phyloP scores from a whole-genome alignment of 2,113 vertebrate genomes.

The Toxotes jaculatrix region DNA sequence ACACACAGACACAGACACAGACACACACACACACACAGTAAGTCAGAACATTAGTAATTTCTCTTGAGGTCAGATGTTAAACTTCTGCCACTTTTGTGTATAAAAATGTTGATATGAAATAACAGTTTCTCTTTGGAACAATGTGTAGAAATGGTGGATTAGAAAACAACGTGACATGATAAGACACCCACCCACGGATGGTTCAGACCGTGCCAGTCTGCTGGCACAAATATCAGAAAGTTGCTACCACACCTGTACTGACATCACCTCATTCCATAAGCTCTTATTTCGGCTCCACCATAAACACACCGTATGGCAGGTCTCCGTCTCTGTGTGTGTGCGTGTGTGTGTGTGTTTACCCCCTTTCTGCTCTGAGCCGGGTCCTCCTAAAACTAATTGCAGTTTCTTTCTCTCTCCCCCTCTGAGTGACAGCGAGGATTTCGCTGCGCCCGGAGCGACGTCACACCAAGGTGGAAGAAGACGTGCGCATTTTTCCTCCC shows the following conservation, averaged over 20 bases:
- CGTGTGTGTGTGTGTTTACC: slow-evolving; percentile 44
- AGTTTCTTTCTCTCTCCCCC: slow-evolving; percentile 44
- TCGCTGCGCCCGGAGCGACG: slow-evolving; percentile 82
- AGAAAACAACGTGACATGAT: slow-evolving; percentile 1
- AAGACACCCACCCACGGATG: slow-evolving; percentile 11
- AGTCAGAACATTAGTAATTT: background rate
- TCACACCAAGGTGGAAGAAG: slow-evolving; percentile 81
- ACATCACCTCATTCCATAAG: slow-evolving; percentile 71
- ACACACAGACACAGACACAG: slow-evolving; percentile 26
- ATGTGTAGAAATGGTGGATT: background rate
- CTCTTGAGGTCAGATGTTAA: background rate
- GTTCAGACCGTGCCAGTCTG: background rate
- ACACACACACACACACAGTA: slow-evolving; percentile 22
- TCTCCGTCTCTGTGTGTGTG: slow-evolving; percentile 10
- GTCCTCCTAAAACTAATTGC: slow-evolving; percentile 61
- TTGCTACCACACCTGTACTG: slow-evolving; percentile 74
- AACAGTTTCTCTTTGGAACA: background rate
- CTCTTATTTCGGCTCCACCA: slow-evolving; percentile 72
- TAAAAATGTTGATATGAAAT: background rate
- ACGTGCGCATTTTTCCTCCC: slow-evolving; percentile 73
- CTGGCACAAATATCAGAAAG: slow-evolving; percentile 53
- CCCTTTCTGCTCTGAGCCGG: slow-evolving; percentile 24
- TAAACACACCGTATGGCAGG: slow-evolving; percentile 53
- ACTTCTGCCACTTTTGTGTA: background rate
- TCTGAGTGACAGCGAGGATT: slow-evolving; percentile 82